These are phyloP conservation scores for Tetranychus urticae DNA, from an alignment of 1,140 invertebrate species.

Conservation along the genomic window DNA sequence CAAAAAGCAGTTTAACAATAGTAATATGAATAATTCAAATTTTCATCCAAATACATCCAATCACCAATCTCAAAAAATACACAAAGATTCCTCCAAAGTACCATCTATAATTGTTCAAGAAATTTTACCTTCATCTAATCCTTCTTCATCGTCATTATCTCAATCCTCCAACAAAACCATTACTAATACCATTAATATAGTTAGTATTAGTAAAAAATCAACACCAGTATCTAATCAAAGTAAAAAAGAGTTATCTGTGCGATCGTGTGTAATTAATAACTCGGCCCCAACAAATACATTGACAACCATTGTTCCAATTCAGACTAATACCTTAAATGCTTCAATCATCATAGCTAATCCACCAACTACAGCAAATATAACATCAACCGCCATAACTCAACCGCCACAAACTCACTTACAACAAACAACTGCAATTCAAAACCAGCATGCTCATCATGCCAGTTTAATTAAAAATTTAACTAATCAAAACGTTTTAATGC, in stretches of 20 bases:
- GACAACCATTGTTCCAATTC: background rate
- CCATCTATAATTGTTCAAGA: background rate
- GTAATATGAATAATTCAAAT: background rate
- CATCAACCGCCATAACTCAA: background rate
- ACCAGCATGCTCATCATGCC: background rate
- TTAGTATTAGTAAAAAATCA: background rate
- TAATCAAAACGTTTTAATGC: conserved; percentile 1
- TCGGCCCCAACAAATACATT: background rate
- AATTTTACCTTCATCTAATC: background rate
- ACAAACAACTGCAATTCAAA: background rate
- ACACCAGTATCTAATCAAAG: background rate
- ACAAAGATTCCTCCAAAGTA: background rate
- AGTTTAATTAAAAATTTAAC: too few relatives aligned
- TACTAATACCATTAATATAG: background rate
- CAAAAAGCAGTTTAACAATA: background rate
- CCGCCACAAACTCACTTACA: background rate
- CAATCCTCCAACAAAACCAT: background rate
- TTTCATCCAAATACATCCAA: background rate
- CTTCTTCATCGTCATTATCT: background rate
- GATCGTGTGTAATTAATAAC: background rate
- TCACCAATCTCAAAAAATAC: background rate
- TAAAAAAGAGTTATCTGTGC: background rate
- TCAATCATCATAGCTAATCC: background rate
- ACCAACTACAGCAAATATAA: background rate
- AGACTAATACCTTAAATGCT: background rate